These are phyloP conservation scores for Ennomos erosarius DNA, from an alignment of 2,888 invertebrate species.

Conservation along the genomic window DNA sequence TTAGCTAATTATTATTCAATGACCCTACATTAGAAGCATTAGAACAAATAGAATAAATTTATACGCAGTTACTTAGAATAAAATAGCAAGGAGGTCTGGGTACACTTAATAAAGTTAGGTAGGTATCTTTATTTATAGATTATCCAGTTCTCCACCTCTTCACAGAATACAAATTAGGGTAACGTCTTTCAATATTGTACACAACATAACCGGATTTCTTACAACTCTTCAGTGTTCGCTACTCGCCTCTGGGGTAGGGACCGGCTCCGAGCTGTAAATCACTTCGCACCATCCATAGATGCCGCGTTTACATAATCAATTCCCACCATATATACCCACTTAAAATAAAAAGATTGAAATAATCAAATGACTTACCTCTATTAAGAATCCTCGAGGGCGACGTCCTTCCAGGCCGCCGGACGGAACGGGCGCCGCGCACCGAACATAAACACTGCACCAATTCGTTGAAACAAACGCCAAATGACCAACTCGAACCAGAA, in stretches of 20 bases:
- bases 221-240: conserved; percentile 44
- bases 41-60: no score
- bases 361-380: conserved; percentile 69
- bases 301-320: conserved; percentile 37
- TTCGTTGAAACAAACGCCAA: conserved; percentile 66
- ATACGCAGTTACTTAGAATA: no score
- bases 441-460: conserved; percentile 84
- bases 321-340: conserved; percentile 20
- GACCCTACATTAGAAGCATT: no score
- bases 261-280: conserved; percentile 53
- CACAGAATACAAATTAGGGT: conserved; percentile 11
- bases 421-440: conserved; percentile 74
- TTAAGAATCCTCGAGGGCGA: conserved; percentile 78
- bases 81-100: no score
- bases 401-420: conserved; percentile 77
- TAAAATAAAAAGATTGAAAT: conserved; percentile 53
- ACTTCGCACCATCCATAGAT: conserved; percentile 34
- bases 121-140: no score
- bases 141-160: neutral
- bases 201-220: conserved; percentile 57
- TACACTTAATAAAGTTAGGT: no score
- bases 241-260: conserved; percentile 50
- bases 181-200: conserved; percentile 3
- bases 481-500: conserved; percentile 49
- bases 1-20: no score